Evolutionary conservation across 2,113 vertebrate species (phyloP).

Genomic region (Myotis lucifugus): DNA sequence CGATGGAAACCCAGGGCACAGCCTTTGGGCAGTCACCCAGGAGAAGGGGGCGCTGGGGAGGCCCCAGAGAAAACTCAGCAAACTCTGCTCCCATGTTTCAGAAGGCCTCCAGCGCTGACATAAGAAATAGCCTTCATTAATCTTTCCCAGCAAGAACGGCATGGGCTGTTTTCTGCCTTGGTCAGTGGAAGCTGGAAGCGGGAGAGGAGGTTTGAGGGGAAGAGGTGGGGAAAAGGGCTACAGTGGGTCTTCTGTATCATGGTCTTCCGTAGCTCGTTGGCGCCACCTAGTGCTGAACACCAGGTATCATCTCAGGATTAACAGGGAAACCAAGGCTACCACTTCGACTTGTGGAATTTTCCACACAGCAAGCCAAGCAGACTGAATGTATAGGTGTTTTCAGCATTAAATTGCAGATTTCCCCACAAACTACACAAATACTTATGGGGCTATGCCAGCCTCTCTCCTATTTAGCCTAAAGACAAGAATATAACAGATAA

Average conservation of each 20-base stretch:
- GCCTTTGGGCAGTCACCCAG: slow-evolving; percentile 7
- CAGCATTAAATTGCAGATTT: slow-evolving; percentile 15
- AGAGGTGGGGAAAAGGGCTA: neutral
- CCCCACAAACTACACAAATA: neutral
- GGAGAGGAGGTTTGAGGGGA: neutral
- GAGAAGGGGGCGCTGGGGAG: neutral
- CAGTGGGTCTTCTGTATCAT: neutral
- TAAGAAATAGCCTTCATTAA: neutral
- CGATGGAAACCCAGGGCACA: neutral
- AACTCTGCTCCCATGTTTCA: neutral
- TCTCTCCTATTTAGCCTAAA: slow-evolving; percentile 30
- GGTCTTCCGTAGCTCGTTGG: slow-evolving; percentile 58
- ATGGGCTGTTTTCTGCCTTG: neutral
- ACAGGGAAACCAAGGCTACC: neutral
- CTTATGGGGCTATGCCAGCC: neutral
- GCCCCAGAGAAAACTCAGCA: neutral
- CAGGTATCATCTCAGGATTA: neutral
- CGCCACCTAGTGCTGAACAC: slow-evolving; percentile 68
- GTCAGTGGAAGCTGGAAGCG: slow-evolving; percentile 33
- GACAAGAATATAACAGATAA: neutral
- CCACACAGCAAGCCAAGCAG: neutral
- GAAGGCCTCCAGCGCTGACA: neutral
- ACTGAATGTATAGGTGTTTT: neutral
- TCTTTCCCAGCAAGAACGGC: neutral
- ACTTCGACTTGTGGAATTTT: neutral